These are phyloP conservation scores for Tryphoninae sp. DNA, from an alignment of 2,888 invertebrate genomes.

Conservation along the genomic window DNA sequence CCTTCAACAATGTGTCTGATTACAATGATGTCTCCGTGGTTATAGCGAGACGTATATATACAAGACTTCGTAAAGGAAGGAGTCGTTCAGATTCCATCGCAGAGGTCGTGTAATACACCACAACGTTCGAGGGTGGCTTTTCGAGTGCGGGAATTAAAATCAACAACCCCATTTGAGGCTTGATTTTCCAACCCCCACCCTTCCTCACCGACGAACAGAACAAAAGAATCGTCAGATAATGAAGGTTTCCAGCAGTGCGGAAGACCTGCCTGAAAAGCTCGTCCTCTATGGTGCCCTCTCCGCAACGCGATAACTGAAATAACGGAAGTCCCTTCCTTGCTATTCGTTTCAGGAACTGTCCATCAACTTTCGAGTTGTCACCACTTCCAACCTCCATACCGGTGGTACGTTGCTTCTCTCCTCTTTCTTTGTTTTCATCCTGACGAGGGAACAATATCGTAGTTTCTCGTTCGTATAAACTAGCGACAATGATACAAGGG, in stretches of 20 bases:
- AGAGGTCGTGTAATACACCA: constrained; percentile 16
- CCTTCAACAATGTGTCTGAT: constrained; percentile 41
- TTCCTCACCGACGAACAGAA: background rate
- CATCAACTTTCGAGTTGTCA: constrained; percentile 8
- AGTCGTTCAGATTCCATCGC: constrained; percentile 27
- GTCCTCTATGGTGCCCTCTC: background rate
- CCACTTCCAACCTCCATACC: background rate
- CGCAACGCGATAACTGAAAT: constrained; percentile 48
- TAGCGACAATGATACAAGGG: background rate
- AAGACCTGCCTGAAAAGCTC: constrained; percentile 10
- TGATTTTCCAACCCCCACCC: constrained; percentile 12
- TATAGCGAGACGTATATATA: constrained; percentile 2
- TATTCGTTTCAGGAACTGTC: constrained; percentile 14
- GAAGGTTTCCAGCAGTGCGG: constrained; percentile 35
- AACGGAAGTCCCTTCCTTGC: constrained; percentile 30
- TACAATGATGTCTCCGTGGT: constrained; percentile 28
- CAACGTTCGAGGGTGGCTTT: constrained; percentile 12
- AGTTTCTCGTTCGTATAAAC: background rate
- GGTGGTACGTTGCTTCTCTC: constrained; percentile 1
- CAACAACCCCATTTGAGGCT: background rate
- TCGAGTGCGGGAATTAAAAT: constrained; percentile 14
- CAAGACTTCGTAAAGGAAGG: background rate
- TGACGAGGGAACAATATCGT: constrained; percentile 16
- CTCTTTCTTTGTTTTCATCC: constrained; percentile 22
- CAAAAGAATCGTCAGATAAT: constrained; percentile 32